Percentiles rank a stretch among this genome's conserved stretches.
Evolutionary conservation across 23 tunicate species (phyloP).

Genomic region (Diplosoma virens): DNA sequence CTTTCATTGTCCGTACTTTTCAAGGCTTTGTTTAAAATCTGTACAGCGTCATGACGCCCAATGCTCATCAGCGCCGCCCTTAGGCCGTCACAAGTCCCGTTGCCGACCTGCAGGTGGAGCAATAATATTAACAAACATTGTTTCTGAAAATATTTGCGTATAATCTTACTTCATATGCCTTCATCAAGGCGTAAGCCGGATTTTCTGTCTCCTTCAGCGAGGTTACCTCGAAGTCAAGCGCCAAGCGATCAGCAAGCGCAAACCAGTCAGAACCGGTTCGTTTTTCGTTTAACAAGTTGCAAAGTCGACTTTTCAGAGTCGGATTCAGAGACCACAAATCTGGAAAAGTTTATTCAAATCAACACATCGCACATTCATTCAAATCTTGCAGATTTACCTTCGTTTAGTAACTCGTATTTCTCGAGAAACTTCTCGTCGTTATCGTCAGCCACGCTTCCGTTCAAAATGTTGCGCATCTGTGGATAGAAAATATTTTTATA

Average conservation of each 20-base stretch:
- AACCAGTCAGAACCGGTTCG: conserved; percentile 52
- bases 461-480: conserved; percentile 33
- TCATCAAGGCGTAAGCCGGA: conserved; percentile 54
- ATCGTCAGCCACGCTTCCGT: background rate
- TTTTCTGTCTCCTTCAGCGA: conserved; percentile 10
- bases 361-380: background rate
- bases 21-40: conserved; percentile 42
- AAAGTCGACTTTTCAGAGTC: conserved; percentile 25
- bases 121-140: too few species aligned
- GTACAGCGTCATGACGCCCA: conserved; percentile 60
- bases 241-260: conserved; percentile 60
- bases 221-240: background rate
- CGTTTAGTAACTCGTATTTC: background rate
- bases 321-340: conserved; percentile 22
- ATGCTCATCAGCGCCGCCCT: conserved; percentile 51
- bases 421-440: background rate
- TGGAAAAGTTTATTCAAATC: background rate
- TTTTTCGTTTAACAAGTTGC: conserved; percentile 37
- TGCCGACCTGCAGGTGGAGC: conserved; percentile 11
- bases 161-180: conserved; percentile 38
- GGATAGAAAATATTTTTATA: background rate
- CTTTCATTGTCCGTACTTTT: too few species aligned
- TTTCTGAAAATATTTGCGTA: background rate
- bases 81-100: conserved; percentile 48
- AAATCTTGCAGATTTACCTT: background rate